Evolutionary conservation across 2,888 invertebrate genomes (phyloP).

Genomic region (Ormyrus labotus): DNA sequence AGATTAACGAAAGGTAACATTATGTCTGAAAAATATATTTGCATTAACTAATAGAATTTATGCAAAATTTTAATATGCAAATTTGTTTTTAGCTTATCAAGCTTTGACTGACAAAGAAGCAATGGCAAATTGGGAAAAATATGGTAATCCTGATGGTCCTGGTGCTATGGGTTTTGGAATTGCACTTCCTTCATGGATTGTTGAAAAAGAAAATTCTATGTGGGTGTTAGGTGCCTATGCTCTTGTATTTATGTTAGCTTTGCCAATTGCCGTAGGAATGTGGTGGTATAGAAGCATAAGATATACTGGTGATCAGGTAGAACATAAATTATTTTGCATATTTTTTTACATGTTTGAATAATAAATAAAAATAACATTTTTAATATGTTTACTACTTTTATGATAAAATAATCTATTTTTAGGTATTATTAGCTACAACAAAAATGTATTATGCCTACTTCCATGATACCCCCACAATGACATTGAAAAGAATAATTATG

Average conservation of each 20-base stretch:
- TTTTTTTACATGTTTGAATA: slow-evolving; percentile 14
- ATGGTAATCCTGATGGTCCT: slow-evolving; percentile 99
- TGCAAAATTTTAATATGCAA: slow-evolving; percentile 12
- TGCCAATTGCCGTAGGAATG: slow-evolving; percentile 93
- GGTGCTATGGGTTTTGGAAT: slow-evolving; percentile 99
- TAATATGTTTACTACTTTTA: slow-evolving; percentile 22
- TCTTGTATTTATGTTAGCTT: slow-evolving; percentile 97
- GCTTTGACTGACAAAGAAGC: slow-evolving; percentile 98
- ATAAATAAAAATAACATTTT: not conserved
- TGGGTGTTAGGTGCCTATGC: slow-evolving; percentile 98
- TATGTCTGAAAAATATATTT: slow-evolving; percentile 50
- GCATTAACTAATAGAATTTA: slow-evolving; percentile 23
- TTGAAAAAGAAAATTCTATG: slow-evolving; percentile 98
- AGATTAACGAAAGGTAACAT: slow-evolving; percentile 92
- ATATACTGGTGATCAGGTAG: slow-evolving; percentile 94
- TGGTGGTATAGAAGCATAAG: slow-evolving; percentile 99
- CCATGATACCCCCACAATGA: slow-evolving; percentile 96
- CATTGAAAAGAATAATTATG: slow-evolving; percentile 96
- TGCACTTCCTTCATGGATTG: slow-evolving; percentile 99
- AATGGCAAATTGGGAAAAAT: slow-evolving; percentile 97
- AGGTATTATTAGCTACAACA: slow-evolving; percentile 96
- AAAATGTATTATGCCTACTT: slow-evolving; percentile 97
- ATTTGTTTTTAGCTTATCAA: slow-evolving; percentile 77
- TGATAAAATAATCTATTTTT: slow-evolving; percentile 54
- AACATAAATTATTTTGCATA: slow-evolving; percentile 45